A percentile compares a stretch with the other conserved stretches of the same genome.
Conservation (phyloP, 2,797 vertebrate species). For the Sparidentex hasta region DNA sequence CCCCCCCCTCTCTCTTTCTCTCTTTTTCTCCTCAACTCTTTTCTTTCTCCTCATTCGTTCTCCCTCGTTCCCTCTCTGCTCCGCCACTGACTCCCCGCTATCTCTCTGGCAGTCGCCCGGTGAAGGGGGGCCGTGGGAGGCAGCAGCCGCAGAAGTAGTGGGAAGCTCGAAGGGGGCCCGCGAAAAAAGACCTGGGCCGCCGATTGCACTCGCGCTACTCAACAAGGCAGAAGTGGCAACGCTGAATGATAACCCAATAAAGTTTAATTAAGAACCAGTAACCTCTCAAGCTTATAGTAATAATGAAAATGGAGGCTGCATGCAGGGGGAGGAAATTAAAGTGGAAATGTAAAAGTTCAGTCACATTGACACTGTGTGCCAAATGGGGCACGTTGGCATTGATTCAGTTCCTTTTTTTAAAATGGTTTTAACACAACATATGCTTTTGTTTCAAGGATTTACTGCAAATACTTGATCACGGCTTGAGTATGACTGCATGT, state of each 20-base stretch:
- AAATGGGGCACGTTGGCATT: conserved; percentile 36
- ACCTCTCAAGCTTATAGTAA: conserved; percentile 77
- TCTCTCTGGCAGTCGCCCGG: conserved; percentile 30
- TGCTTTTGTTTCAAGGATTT: conserved; percentile 3
- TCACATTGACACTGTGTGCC: conserved; percentile 50
- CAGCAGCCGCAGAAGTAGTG: not conserved
- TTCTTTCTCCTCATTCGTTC: conserved; percentile 21
- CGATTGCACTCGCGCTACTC: conserved; percentile 58
- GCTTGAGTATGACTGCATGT: conserved; percentile 8
- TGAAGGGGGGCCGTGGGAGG: conserved; percentile 4
- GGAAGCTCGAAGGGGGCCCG: conserved; percentile 28
- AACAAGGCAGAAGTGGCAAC: conserved; percentile 70
- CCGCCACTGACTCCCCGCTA: conserved; percentile 41
- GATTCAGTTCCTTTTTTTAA: conserved; percentile 34
- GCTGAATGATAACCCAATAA: conserved; percentile 81
- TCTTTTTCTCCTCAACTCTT: conserved; percentile 3
- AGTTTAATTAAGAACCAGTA: conserved; percentile 83
- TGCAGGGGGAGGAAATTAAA: conserved; percentile 78
- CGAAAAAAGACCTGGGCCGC: conserved; percentile 34
- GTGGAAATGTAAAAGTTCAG: conserved; percentile 62
- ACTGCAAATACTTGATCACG: not conserved
- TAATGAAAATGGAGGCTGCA: conserved; percentile 73
- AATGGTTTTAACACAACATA: conserved; percentile 23
- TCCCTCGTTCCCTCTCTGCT: conserved; percentile 41
- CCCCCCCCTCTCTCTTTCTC: conserved; percentile 12